Evolutionary conservation across 2,888 invertebrate species (phyloP).

Genomic region (Eupithecia tripunctaria): DNA sequence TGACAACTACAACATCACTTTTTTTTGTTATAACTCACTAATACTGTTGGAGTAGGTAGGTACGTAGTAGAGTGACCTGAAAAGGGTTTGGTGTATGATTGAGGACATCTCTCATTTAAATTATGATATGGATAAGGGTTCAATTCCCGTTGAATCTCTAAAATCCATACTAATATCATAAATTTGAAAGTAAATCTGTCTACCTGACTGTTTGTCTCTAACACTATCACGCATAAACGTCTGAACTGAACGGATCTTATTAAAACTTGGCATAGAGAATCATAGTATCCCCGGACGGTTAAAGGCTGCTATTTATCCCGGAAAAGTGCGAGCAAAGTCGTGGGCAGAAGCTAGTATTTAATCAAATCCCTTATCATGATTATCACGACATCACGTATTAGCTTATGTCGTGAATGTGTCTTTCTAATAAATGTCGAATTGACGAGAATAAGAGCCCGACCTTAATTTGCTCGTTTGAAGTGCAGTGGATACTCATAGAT

Average conservation of each 20-base stretch:
- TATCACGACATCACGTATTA: background rate
- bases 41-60: too few relatives aligned
- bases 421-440: background rate
- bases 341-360: background rate
- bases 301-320: too few relatives aligned
- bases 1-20: background rate
- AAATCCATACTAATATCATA: background rate
- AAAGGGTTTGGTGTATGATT: background rate
- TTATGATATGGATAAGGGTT: background rate
- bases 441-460: constrained; percentile 1
- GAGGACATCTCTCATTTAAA: too few relatives aligned
- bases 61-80: background rate
- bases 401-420: background rate
- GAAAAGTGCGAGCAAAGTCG: too few relatives aligned
- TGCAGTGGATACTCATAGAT: constrained; percentile 15
- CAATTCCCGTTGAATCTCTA: background rate
- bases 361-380: background rate
- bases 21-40: too few relatives aligned
- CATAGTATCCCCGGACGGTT: too few relatives aligned
- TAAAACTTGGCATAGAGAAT: too few relatives aligned
- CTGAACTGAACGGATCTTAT: too few relatives aligned
- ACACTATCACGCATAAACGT: too few relatives aligned
- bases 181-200: too few relatives aligned
- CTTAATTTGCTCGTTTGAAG: constrained; percentile 12
- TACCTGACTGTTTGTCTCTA: too few relatives aligned